Evolutionary conservation across 2,888 invertebrate species (phyloP), one percentile per base, ranked within the genome.

Genomic region (Monopis laevigella): DNA sequence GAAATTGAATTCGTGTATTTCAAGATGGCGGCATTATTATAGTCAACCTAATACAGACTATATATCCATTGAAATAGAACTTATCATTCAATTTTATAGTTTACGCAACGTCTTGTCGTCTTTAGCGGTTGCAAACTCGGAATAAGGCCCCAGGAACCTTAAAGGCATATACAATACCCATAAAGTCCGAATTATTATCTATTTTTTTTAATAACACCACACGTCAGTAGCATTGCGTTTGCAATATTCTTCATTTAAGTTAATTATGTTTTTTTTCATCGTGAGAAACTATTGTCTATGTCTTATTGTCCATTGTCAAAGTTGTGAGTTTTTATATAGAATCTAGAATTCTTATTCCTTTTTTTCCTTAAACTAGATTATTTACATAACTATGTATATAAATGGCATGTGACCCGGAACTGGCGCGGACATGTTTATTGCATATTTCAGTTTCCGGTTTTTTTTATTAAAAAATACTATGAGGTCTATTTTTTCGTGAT

Each of bases 221-320:
- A 17, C 32, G 17, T 32, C 32, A 32, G 32, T 32, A 32, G 17
- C 32, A 32, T 16, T 32, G 32, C 17, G 17, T 32, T 32, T 17
- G n/a, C 17, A 17, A 13, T 32, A 32, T 17, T 32, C 14, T 32
- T 32, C 21, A 7, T 7, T 7, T 24, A 24, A 24, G 10, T 36
- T 36, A 36, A 21, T 36, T 36, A 36, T 6, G 17, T 36, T 30
- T 40, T 40, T 40, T 36, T 36, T 18, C 32, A 40, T 18, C 40
- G 40, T 40, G 40, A 29, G 40, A 40, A 17, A 26, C 14, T 8
- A 19, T 32, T 40, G 14, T 32, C 18, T 32, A 21, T 24, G 16
- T 17, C 24, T 18, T 11, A 40, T 40, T 40, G 40, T 40, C 18
- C 16, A 40, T 40, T 40, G 40, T 40, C 13, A 36, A 21, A 16